phyloP scores from a whole-genome alignment of 2,888 invertebrate genomes.

The Acanthopleura granulata region DNA sequence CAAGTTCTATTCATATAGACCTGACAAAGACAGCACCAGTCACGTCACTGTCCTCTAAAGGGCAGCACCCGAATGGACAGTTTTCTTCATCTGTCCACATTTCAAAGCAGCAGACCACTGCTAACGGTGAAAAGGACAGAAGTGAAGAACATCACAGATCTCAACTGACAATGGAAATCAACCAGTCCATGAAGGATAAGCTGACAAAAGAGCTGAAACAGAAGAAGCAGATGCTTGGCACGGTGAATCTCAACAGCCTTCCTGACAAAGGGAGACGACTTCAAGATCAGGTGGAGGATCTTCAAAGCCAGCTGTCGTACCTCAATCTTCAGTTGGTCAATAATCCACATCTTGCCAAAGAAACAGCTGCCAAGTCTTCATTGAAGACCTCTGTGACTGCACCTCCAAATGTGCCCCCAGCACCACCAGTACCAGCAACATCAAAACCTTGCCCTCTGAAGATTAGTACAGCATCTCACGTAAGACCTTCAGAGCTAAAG shows the following conservation, averaged over 20 bases:
- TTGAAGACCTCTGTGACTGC: background rate
- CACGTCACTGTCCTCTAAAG: background rate
- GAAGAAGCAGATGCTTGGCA: constrained; percentile 34
- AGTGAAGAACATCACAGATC: no score
- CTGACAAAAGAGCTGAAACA: background rate
- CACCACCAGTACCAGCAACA: background rate
- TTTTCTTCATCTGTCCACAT: no score
- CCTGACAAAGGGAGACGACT: constrained; percentile 59
- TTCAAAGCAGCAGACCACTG: no score
- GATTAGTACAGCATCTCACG: no score
- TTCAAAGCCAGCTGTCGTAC: constrained; percentile 33
- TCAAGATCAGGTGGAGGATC: constrained; percentile 36
- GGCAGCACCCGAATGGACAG: no score
- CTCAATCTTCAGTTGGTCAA: constrained; percentile 22
- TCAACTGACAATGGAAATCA: no score
- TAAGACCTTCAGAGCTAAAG: no score
- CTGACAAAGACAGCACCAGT: no score
- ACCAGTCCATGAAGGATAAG: constrained; percentile 9
- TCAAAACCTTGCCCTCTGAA: background rate
- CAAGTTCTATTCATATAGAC: background rate
- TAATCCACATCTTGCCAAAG: background rate
- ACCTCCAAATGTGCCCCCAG: background rate
- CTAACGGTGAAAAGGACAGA: background rate
- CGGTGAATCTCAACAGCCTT: constrained; percentile 45
- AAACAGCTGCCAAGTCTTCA: background rate